Percentiles rank a stretch among this genome's conserved stretches.
phyloP scores from a whole-genome alignment of 2,888 invertebrate genomes.

The Agonopterix alstromeriana region DNA sequence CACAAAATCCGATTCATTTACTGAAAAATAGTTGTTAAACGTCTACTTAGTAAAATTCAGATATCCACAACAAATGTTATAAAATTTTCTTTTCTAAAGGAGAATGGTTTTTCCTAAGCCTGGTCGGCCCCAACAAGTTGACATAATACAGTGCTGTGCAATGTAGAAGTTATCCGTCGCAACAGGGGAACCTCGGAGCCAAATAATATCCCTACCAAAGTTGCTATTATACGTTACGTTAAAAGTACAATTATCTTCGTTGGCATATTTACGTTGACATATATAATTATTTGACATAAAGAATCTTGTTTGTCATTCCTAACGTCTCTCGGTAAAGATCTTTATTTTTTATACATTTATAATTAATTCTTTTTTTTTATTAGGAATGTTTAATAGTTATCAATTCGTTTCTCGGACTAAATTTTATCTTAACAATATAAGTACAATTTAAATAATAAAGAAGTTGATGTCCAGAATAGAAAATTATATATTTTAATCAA shows the following conservation, averaged over 20 bases:
- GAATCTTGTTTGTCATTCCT: conserved; percentile 58
- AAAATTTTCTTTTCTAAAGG: too few relatives aligned
- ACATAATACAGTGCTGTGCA: conserved; percentile 11
- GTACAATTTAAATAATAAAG: conserved; percentile 64
- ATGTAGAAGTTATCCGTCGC: background rate
- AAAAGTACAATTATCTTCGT: conserved; percentile 18
- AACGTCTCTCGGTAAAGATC: conserved; percentile 64
- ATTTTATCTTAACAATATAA: conserved; percentile 54
- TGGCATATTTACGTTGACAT: conserved; percentile 5
- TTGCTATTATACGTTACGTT: conserved; percentile 24
- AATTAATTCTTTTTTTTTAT: conserved; percentile 30
- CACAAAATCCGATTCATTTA: too few relatives aligned
- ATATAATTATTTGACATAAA: conserved; percentile 13
- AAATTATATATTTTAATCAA: conserved; percentile 61
- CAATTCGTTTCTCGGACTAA: conserved; percentile 60
- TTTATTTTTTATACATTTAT: conserved; percentile 74
- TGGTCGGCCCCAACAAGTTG: too few relatives aligned
- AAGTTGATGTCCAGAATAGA: conserved; percentile 63
- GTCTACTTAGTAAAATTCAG: too few relatives aligned
- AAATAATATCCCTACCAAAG: conserved; percentile 45
- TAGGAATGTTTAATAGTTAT: conserved; percentile 43
- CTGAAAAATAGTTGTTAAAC: too few relatives aligned
- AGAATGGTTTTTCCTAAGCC: too few relatives aligned
- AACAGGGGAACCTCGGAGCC: conserved; percentile 16
- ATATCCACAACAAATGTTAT: too few relatives aligned